Evolutionary conservation across 2,113 vertebrate species (phyloP).

Genomic region (Astatotilapia flaviijosephi): DNA sequence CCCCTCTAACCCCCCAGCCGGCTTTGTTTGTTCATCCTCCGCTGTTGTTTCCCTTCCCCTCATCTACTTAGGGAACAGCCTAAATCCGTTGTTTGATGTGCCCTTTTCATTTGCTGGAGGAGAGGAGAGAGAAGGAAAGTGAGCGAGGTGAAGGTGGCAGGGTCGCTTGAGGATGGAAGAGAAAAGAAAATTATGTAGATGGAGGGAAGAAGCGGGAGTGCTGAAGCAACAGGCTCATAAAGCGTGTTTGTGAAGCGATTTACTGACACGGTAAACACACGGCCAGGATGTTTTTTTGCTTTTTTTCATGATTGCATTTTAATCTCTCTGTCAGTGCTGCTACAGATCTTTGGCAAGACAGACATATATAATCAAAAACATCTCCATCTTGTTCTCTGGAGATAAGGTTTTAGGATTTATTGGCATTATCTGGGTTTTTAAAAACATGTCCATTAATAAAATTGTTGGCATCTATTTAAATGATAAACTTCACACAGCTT

Average conservation of each 20-base stretch:
- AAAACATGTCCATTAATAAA: neutral
- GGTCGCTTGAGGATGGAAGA: conserved; percentile 2
- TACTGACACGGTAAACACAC: neutral
- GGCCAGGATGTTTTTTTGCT: fast-evolving
- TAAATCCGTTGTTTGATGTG: conserved; percentile 49
- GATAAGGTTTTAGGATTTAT: neutral
- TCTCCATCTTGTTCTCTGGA: neutral
- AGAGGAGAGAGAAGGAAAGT: neutral
- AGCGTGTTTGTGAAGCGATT: neutral
- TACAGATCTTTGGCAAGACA: neutral
- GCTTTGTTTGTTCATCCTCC: neutral
- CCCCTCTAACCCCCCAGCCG: neutral
- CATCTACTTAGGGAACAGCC: conserved; percentile 7
- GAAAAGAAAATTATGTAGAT: neutral
- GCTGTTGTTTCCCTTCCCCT: neutral
- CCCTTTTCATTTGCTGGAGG: conserved; percentile 32
- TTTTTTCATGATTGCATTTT: neutral
- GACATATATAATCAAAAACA: neutral
- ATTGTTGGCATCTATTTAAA: neutral
- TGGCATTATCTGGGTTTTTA: neutral
- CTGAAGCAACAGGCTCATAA: conserved; percentile 2
- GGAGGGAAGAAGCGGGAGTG: neutral
- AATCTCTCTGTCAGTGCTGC: neutral
- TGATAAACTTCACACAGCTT: neutral
- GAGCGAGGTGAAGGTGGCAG: neutral